These are phyloP conservation scores for Ranitomeya imitator DNA, from an alignment of 2,113 vertebrate species.

Conservation along the genomic window DNA sequence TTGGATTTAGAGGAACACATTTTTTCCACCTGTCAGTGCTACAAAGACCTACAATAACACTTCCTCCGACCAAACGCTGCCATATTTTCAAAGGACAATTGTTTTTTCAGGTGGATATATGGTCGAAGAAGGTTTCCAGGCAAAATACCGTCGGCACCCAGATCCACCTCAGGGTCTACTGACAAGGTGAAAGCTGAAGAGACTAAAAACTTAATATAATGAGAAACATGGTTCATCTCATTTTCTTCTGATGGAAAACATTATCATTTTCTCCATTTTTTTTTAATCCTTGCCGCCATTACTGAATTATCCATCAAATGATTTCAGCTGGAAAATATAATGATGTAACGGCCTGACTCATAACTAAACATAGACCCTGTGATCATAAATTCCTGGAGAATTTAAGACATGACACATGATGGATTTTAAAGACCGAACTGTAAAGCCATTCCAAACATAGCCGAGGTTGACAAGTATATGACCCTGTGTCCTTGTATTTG, in stretches of 20 bases:
- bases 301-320: constrained; percentile 20
- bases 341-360: constrained; percentile 46
- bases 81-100: constrained; percentile 28
- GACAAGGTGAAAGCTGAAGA: background rate
- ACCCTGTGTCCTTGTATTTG: constrained; percentile 28
- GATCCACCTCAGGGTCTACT: background rate
- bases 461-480: constrained; percentile 42
- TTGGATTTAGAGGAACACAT: background rate
- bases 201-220: background rate
- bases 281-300: background rate
- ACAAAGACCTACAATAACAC: constrained; percentile 35
- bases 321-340: constrained; percentile 30
- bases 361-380: constrained; percentile 43
- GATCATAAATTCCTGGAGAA: constrained; percentile 48
- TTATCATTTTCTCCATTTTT: background rate
- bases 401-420: constrained; percentile 56
- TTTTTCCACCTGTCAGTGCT: constrained; percentile 31
- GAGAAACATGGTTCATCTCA: background rate
- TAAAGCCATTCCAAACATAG: constrained; percentile 52
- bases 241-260: background rate
- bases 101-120: constrained; percentile 27
- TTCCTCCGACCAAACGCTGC: constrained; percentile 7
- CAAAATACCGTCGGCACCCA: constrained; percentile 8
- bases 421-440: constrained; percentile 47
- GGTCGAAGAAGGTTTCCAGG: constrained; percentile 1